Evolutionary conservation across 2,113 vertebrate genomes (phyloP).

Genomic region (Actenoides lindsayi): DNA sequence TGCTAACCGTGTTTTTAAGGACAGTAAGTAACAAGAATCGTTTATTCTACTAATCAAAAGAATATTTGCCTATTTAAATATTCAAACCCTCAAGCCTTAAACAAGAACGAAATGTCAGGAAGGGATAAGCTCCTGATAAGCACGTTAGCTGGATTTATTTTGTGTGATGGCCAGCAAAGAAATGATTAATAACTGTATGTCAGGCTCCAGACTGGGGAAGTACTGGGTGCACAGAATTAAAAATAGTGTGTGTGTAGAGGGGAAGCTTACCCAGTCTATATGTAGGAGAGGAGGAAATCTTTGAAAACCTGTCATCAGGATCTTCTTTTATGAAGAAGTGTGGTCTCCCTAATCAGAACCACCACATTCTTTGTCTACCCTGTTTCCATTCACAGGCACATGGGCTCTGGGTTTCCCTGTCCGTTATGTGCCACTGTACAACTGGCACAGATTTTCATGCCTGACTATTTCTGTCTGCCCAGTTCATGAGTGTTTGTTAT

Average conservation of each 20-base stretch:
- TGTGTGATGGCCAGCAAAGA: constrained; percentile 13
- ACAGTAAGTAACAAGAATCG: neutral
- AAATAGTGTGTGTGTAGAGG: neutral
- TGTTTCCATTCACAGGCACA: neutral
- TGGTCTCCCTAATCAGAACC: neutral
- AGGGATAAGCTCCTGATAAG: constrained; percentile 42
- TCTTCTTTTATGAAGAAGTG: neutral
- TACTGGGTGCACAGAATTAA: neutral
- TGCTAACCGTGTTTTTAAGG: neutral
- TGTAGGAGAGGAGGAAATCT: neutral
- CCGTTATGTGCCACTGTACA: neutral
- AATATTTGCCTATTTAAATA: constrained; percentile 49
- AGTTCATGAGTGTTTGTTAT: neutral
- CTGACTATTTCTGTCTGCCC: neutral
- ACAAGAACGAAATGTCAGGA: neutral
- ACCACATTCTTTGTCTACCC: neutral
- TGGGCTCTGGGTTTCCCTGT: neutral
- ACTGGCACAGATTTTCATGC: neutral
- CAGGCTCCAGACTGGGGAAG: neutral
- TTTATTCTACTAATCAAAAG: constrained; percentile 48
- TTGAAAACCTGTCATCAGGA: neutral
- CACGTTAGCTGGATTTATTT: constrained; percentile 5
- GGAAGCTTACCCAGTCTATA: neutral
- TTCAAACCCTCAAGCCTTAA: constrained; percentile 12
- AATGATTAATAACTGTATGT: constrained; percentile 11